Evolutionary conservation across 2,797 vertebrate genomes (phyloP).

Genomic region (Danio aesculapii): DNA sequence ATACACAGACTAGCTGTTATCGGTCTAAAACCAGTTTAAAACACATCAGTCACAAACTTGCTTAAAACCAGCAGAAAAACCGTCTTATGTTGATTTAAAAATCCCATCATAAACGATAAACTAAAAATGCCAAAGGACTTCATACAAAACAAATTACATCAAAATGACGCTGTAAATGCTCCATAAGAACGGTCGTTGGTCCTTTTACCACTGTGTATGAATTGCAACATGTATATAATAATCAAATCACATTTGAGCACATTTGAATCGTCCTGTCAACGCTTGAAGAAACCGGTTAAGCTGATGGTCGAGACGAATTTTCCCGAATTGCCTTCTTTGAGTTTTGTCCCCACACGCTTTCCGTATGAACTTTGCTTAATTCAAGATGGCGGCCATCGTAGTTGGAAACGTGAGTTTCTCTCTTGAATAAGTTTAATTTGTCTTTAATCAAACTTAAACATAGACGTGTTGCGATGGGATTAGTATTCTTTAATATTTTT

Average conservation of each 20-base stretch:
- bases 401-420: conserved; percentile 76
- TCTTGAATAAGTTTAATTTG: not conserved
- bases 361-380: conserved; percentile 62
- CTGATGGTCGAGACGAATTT: not conserved
- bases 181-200: no score
- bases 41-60: no score
- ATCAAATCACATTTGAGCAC: not conserved
- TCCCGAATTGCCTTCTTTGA: not conserved
- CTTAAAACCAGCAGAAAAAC: not conserved
- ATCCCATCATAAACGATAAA: not conserved
- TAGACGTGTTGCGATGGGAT: not conserved
- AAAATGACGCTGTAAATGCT: no score
- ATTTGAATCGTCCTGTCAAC: no score
- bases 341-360: conserved; percentile 52
- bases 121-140: no score
- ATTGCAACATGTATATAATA: not conserved
- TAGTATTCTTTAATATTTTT: not conserved
- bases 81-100: not conserved
- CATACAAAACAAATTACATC: no score
- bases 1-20: no score
- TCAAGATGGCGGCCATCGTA: conserved; percentile 77
- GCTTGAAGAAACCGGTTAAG: not conserved
- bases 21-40: no score
- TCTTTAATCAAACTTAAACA: not conserved
- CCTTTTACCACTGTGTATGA: not conserved